Base-by-base conservation (phyloP, 2,797 vertebrate genomes). In the Arctocebus calabarensis region DNA sequence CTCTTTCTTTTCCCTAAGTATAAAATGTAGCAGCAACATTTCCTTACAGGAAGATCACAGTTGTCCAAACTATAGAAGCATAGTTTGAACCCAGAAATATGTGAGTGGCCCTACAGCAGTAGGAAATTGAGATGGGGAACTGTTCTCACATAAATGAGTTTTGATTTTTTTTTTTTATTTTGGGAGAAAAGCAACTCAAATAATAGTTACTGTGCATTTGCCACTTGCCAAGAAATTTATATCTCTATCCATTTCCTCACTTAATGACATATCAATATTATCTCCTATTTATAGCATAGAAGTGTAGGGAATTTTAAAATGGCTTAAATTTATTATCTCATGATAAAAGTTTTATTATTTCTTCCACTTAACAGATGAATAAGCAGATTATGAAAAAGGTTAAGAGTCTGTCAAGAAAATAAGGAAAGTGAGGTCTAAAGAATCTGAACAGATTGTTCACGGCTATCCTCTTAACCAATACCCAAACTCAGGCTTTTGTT, bases 11-110 rank as follows among this genome's bases (percentile, higher is more conserved):
- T 96, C 68, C 75, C 45, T 92, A 29, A 9, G 16, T 93, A 59
- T 88, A 89, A 96, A 68, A 66, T 82, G 81, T 57, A 91, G 62
- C 55, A 92, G n/a, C 57, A 95, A 82, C 43, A 93, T 89, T 81
- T 94, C 34, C 94, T 94, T 93, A 94, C 45, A 91, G 62, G 82
- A 73, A 88, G 61, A 95, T n/a, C 73, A 43, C 32, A 84, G 66
- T 43, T 8, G n/a, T 90, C 84, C 86, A 84, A 88, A 95, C 48
- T 82, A 34, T n/a, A 82, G 45, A 88, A 83, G 32, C 55, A 55
- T 59, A 82, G 61, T 89, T 48, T 78, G 86, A 94, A 96, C 32
- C 40, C 37, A 81, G 57, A 96, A 95, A 93, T 79, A 14, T 86
- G 22, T 93, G 29, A 19, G 57, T 92, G 66, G 68, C 34, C 57